Conservation (phyloP, 2,113 vertebrate species). For the Progne subis region DNA sequence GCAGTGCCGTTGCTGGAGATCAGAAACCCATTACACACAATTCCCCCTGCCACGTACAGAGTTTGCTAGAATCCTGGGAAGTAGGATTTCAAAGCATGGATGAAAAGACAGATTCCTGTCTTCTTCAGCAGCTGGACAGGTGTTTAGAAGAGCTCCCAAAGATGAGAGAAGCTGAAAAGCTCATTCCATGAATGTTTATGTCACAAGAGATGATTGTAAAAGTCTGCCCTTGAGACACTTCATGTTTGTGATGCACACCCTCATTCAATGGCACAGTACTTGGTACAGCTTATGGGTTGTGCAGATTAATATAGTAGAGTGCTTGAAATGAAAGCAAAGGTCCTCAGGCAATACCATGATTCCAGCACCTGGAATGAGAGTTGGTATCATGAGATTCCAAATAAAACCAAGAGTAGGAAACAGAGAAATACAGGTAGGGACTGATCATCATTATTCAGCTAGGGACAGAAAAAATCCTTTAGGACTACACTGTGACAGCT, state of each 20-base stretch:
- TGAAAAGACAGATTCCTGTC: background rate
- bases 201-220: background rate
- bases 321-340: background rate
- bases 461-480: background rate
- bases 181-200: background rate
- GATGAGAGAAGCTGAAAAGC: background rate
- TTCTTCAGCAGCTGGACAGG: background rate
- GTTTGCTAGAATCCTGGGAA: background rate
- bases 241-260: background rate
- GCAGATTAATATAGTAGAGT: background rate
- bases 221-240: background rate
- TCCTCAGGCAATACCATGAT: background rate
- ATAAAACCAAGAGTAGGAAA: background rate
- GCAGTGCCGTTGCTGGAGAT: fast-evolving
- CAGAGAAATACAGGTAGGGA: background rate
- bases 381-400: background rate
- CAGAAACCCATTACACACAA: background rate
- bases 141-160: background rate
- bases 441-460: background rate
- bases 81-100: background rate
- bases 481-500: background rate
- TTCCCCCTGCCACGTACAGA: background rate
- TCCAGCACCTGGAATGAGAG: background rate
- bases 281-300: background rate
- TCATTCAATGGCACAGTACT: background rate